Conservation (phyloP, 2,888 invertebrate genomes). For the Nematopogon swammerdamellus region DNA sequence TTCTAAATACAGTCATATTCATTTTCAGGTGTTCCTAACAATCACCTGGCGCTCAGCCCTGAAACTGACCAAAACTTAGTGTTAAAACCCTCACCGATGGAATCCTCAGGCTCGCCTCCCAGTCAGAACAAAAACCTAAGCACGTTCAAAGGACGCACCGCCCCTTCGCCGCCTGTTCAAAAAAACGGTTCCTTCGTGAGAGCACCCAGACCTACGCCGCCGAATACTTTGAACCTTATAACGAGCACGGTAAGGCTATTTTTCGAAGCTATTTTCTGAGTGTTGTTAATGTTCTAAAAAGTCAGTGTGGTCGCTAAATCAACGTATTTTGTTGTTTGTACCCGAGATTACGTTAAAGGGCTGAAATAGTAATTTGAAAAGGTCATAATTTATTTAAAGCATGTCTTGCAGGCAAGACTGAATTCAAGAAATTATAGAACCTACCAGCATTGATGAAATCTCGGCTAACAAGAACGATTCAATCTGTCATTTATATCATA, state of each 20-base stretch:
- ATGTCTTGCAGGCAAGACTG: no score
- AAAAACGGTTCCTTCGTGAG: constrained; percentile 47
- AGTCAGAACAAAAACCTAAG: constrained; percentile 53
- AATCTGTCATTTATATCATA: no score
- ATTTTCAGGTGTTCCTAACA: constrained; percentile 25
- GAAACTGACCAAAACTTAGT: constrained; percentile 64
- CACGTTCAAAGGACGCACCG: constrained; percentile 65
- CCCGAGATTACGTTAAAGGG: neutral
- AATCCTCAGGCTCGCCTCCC: constrained; percentile 47
- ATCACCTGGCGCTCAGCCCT: constrained; percentile 23
- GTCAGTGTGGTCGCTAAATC: neutral
- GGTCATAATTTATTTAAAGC: constrained; percentile 2
- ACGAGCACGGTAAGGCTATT: constrained; percentile 49
- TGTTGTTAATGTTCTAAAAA: no score
- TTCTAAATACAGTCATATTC: no score
- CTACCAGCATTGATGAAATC: no score
- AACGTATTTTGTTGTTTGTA: neutral
- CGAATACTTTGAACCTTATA: constrained; percentile 76
- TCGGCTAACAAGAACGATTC: no score
- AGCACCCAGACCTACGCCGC: constrained; percentile 75
- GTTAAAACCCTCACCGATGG: constrained; percentile 72
- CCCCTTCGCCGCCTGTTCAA: constrained; percentile 52
- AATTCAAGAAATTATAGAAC: no score
- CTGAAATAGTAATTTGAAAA: neutral
- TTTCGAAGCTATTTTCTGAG: constrained; percentile 4